Base-by-base conservation (phyloP, 2,113 vertebrate species). In the Mustela lutreola region DNA sequence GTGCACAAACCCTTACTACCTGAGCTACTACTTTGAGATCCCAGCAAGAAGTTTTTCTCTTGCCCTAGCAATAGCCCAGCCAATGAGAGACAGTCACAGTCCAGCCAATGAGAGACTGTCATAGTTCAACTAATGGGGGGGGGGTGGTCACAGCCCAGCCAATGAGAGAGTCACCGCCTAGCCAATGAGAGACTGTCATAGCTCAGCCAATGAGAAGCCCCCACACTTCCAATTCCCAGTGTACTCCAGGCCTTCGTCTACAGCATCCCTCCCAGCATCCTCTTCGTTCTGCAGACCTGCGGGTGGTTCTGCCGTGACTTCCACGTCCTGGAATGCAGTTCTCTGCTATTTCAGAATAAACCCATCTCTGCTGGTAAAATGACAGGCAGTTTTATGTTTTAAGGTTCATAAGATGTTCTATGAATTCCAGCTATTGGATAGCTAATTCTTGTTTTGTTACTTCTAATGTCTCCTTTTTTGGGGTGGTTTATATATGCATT, bases 271-370 rank as follows among this genome's bases (percentile, higher is more conserved):
- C 16, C 18, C 33, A 70, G 67, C 33, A 21, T 70, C 33, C 71
- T 6, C 21, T 11, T 11, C 42, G 36, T 12, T 75, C 22, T 15
- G 21, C 1, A 11, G 11, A 26, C 39, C 2, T 42, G 39, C 11
- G 4, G 24, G 22, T 42, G 36, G 22, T 14, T 75, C 2, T 42
- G 39, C 5, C 11, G 1, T 11, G 36, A 0, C 21, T 5, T 24
- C 4, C 21, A 0, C 21, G 4, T 39, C 4, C 11, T 5, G 10
- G 10, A 24, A 24, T 24, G 71, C 21, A 12, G 11, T 22, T 42
- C 21, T 73, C 36, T 24, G 11, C 21, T 26, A 6, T 75, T 75
- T 78, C 73, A 28, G 42, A 76, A 76, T 45, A 42, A 75, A 75
- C 73, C 73, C 39, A 26, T 76, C 42, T 76, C 73, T 45, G 39